Conservation (phyloP, 2,888 invertebrate species). For the Strigamia crassipes region DNA sequence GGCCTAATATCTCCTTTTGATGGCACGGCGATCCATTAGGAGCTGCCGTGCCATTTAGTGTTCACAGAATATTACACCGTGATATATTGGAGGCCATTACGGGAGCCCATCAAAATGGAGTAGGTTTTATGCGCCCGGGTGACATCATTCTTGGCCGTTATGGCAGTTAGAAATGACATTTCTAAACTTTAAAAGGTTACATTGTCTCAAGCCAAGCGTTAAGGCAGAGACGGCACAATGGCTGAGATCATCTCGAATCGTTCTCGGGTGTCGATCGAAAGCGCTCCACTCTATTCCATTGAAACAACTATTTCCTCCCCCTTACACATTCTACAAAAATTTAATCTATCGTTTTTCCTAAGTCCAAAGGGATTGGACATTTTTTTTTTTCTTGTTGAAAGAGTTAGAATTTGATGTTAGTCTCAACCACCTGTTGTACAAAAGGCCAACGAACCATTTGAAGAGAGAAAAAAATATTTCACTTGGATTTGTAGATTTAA, state of each 20-base stretch:
- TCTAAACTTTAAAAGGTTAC: conserved; percentile 47
- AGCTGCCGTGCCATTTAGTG: conserved; percentile 42
- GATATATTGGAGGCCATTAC: conserved; percentile 44
- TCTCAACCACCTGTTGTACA: background rate
- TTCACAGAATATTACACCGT: conserved; percentile 44
- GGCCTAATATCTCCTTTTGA: conserved; percentile 41
- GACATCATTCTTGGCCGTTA: conserved; percentile 46
- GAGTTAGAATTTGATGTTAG: background rate
- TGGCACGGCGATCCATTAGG: conserved; percentile 44
- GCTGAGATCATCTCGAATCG: conserved; percentile 33
- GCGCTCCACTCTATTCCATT: conserved; percentile 18
- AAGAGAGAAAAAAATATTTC: background rate
- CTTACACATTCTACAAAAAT: conserved; percentile 14
- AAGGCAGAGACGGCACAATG: conserved; percentile 43
- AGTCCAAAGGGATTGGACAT: background rate
- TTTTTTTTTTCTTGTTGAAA: conserved; percentile 10
- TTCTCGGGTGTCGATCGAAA: conserved; percentile 40
- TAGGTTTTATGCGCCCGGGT: conserved; percentile 35
- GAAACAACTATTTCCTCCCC: conserved; percentile 16
- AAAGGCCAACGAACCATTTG: background rate
- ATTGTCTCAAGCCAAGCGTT: conserved; percentile 47
- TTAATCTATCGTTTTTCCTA: conserved; percentile 25
- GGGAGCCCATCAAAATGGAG: conserved; percentile 43
- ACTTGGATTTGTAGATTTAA: background rate
- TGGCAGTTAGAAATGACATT: conserved; percentile 44